Evolutionary conservation across 1,140 invertebrate genomes (phyloP).

Genomic region (Teleopsis dalmanni): DNA sequence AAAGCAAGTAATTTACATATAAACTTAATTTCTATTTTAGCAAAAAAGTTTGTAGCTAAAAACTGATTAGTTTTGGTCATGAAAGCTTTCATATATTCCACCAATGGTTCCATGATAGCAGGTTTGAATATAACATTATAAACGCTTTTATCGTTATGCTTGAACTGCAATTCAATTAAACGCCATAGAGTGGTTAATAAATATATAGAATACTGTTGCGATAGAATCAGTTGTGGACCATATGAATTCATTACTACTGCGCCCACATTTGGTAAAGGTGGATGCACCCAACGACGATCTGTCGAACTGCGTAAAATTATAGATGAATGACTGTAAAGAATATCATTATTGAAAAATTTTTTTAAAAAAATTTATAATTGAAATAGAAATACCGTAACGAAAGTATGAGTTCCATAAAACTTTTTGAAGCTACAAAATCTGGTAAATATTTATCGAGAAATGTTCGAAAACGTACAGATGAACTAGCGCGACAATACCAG

Average conservation of each 20-base stretch:
- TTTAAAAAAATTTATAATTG: background rate
- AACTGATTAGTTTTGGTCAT: slow-evolving; percentile 21
- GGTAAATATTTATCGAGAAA: slow-evolving; percentile 27
- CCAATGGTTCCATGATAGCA: slow-evolving; percentile 23
- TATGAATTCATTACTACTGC: slow-evolving; percentile 28
- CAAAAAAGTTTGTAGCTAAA: slow-evolving; percentile 34
- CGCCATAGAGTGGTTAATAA: slow-evolving; percentile 30
- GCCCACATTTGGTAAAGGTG: slow-evolving; percentile 35
- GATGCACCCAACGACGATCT: slow-evolving; percentile 30
- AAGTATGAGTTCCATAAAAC: slow-evolving; percentile 22
- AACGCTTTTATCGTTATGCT: slow-evolving; percentile 15
- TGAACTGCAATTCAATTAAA: slow-evolving; percentile 18
- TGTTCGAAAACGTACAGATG: slow-evolving; percentile 18
- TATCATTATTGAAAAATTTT: background rate
- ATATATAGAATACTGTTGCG: slow-evolving; percentile 33
- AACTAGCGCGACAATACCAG: slow-evolving; percentile 24
- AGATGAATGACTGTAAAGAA: slow-evolving; percentile 22
- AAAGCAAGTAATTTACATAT: slow-evolving; percentile 30
- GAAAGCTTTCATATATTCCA: slow-evolving; percentile 22
- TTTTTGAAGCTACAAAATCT: slow-evolving; percentile 24
- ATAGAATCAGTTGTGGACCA: slow-evolving; percentile 33
- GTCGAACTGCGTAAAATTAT: slow-evolving; percentile 23
- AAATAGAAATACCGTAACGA: slow-evolving; percentile 24
- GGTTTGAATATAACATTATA: slow-evolving; percentile 23
- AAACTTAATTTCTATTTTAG: slow-evolving; percentile 32